These are phyloP conservation scores for Petrolisthes manimaculis DNA, from an alignment of 2,888 invertebrate genomes.

Conservation along the genomic window DNA sequence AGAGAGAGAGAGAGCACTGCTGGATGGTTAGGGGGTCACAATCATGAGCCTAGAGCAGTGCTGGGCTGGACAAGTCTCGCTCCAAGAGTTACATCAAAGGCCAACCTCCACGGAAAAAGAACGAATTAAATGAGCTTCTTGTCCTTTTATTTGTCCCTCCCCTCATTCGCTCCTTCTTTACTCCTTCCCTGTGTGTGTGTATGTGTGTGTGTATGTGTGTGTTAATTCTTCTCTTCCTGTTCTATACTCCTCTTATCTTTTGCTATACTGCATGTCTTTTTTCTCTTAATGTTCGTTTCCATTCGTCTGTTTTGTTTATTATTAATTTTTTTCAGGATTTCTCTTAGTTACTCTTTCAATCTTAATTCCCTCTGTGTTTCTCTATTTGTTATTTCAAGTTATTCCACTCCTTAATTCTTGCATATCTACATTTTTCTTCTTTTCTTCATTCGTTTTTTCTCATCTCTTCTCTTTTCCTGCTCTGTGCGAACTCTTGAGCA, in stretches of 20 bases:
- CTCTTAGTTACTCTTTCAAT: too few relatives aligned
- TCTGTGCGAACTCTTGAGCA: too few relatives aligned
- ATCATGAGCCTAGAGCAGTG: not conserved
- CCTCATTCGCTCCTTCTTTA: not conserved
- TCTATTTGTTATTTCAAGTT: too few relatives aligned
- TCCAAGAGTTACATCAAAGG: not conserved
- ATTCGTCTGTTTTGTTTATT: too few relatives aligned
- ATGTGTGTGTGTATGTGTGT: too few relatives aligned
- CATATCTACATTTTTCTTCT: not conserved
- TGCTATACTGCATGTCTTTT: too few relatives aligned
- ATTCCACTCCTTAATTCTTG: not conserved
- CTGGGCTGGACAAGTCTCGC: not conserved
- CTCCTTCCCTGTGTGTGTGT: too few relatives aligned
- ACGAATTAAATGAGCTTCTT: constrained; percentile 61
- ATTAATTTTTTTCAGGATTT: not conserved
- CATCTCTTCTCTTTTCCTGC: not conserved
- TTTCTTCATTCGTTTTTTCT: not conserved
- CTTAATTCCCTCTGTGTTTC: too few relatives aligned
- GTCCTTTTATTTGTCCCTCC: not conserved
- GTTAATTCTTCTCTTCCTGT: too few relatives aligned
- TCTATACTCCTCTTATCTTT: too few relatives aligned
- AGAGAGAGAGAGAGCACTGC: too few relatives aligned
- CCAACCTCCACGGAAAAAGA: not conserved
- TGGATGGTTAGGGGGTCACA: not conserved
- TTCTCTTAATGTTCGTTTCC: too few relatives aligned